Percentiles rank a stretch among this genome's conserved stretches.
These are phyloP conservation scores for Cetonia aurata DNA, from an alignment of 2,888 invertebrate genomes.

Conservation along the genomic window DNA sequence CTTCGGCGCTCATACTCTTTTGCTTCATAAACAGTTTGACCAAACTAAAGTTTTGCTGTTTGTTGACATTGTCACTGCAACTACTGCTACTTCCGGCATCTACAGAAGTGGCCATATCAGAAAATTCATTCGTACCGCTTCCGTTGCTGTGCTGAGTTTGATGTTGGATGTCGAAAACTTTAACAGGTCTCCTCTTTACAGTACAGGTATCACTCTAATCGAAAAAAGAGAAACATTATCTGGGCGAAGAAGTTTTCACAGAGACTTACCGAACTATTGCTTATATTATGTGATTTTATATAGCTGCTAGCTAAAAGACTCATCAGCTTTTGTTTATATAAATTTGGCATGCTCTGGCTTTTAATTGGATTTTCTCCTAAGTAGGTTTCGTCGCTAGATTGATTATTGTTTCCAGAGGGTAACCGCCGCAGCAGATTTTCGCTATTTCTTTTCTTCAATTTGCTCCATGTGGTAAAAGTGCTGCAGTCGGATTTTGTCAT, in stretches of 20 bases:
- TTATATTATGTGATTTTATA: conserved; percentile 67
- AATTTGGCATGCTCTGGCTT: conserved; percentile 86
- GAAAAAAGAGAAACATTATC: not conserved
- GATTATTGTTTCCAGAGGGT: conserved; percentile 67
- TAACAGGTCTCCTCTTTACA: conserved; percentile 60
- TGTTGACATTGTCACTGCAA: conserved; percentile 59
- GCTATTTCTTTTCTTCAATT: conserved; percentile 80
- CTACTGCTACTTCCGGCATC: conserved; percentile 61
- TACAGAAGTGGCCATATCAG: conserved; percentile 66
- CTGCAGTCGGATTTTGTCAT: conserved; percentile 92
- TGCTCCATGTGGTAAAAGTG: conserved; percentile 88
- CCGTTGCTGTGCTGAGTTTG: conserved; percentile 62
- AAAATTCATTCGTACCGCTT: conserved; percentile 59
- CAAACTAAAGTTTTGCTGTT: conserved; percentile 81
- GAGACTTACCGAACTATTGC: conserved; percentile 78
- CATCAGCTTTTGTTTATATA: conserved; percentile 70
- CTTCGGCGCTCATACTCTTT: conserved; percentile 85
- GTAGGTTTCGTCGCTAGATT: conserved; percentile 69
- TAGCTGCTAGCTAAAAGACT: conserved; percentile 70
- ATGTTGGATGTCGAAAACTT: conserved; percentile 66
- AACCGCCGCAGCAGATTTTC: conserved; percentile 62
- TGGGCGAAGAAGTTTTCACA: too few relatives aligned
- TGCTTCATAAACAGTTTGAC: conserved; percentile 92
- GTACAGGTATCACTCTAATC: conserved; percentile 60
- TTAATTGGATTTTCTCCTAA: conserved; percentile 73